Evolutionary conservation across 1,140 invertebrate genomes (phyloP).

Genomic region (Hormaphis cornu): DNA sequence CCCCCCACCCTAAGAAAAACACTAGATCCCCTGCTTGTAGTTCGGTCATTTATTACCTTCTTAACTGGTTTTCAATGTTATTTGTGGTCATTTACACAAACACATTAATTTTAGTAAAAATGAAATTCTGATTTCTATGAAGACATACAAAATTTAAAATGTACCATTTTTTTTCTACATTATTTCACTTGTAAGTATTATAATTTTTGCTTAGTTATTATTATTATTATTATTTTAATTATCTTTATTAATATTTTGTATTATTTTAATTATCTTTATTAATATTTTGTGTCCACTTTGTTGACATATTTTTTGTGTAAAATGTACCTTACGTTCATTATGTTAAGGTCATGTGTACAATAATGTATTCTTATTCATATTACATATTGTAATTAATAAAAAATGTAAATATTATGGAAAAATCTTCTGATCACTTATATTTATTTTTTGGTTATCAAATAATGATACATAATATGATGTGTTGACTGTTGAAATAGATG

Average conservation of each 20-base stretch:
- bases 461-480: constrained; percentile 14
- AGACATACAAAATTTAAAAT: not conserved
- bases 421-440: constrained; percentile 30
- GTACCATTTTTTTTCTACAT: not conserved
- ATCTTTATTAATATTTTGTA: no score
- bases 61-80: constrained; percentile 18
- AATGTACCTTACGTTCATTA: not conserved
- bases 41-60: constrained; percentile 27
- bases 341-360: constrained; percentile 14
- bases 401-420: constrained; percentile 14
- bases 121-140: not conserved
- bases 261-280: no score
- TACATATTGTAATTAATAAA: constrained; percentile 29
- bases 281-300: constrained; percentile 20
- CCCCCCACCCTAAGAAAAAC: no score
- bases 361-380: not conserved
- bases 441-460: constrained; percentile 24
- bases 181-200: not conserved
- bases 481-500: constrained; percentile 16
- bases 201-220: not conserved
- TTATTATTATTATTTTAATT: not conserved
- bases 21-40: no score
- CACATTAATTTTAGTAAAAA: constrained; percentile 15
- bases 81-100: constrained; percentile 16
- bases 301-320: constrained; percentile 23